phyloP scores from a whole-genome alignment of 2,797 vertebrate genomes.

The Garrulus glandarius region DNA sequence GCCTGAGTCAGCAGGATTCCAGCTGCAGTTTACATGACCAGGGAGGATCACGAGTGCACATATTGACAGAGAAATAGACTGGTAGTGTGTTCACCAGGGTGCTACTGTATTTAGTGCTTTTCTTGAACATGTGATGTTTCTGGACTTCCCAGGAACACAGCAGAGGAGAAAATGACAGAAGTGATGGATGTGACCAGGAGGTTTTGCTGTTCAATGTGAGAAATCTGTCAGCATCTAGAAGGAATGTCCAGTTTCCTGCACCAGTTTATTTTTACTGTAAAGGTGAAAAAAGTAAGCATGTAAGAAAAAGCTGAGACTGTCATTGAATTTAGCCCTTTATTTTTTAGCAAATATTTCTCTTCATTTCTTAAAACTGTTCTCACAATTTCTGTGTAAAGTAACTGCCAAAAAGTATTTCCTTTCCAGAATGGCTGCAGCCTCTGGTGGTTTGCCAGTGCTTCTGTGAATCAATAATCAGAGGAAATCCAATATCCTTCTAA shows the following conservation, averaged over 20 bases:
- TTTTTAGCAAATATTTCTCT: background rate
- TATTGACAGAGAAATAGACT: background rate
- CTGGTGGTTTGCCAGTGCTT: background rate
- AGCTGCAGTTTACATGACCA: background rate
- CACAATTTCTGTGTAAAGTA: background rate
- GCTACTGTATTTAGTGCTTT: background rate
- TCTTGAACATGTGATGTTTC: background rate
- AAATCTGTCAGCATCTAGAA: background rate
- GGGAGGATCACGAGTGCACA: background rate
- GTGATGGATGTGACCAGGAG: background rate
- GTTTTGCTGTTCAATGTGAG: background rate
- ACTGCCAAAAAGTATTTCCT: background rate
- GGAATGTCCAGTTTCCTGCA: background rate
- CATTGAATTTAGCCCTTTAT: background rate
- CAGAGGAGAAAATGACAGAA: background rate
- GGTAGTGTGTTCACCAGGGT: background rate
- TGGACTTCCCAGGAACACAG: background rate
- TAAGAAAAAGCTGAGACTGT: background rate
- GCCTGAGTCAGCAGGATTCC: conserved; percentile 42
- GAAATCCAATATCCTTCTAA: background rate
- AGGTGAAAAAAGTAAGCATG: background rate
- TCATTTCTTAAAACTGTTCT: background rate
- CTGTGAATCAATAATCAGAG: background rate
- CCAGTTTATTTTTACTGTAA: background rate
- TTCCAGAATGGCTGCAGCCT: background rate